phyloP scores from a whole-genome alignment of 1,140 invertebrate genomes.

The Psix sp. region DNA sequence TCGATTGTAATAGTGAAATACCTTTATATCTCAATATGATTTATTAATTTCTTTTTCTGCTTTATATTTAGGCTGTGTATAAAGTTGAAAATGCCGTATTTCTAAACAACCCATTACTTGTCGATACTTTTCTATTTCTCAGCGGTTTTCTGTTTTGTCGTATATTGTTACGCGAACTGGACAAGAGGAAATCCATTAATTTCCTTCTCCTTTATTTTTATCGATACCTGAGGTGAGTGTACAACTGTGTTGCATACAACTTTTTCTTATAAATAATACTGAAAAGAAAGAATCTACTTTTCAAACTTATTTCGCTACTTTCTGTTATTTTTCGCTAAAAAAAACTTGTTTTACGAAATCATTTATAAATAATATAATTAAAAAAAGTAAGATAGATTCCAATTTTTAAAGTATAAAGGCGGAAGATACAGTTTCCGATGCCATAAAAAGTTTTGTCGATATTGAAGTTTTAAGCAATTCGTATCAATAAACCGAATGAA shows the following conservation, averaged over 20 bases:
- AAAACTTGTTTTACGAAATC: too few relatives aligned
- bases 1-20: too few relatives aligned
- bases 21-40: background rate
- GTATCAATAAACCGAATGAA: too few relatives aligned
- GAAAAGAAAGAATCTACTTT: slow-evolving; percentile 19
- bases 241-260: slow-evolving; percentile 37
- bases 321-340: background rate
- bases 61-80: slow-evolving; percentile 61
- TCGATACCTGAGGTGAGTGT: slow-evolving; percentile 80
- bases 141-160: slow-evolving; percentile 83
- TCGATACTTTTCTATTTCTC: slow-evolving; percentile 84
- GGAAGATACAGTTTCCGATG: too few relatives aligned
- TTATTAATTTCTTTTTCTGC: slow-evolving; percentile 11
- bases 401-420: too few relatives aligned
- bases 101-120: slow-evolving; percentile 80
- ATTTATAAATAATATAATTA: too few relatives aligned
- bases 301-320: slow-evolving; percentile 1
- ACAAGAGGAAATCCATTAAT: slow-evolving; percentile 82
- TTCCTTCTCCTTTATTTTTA: slow-evolving; percentile 80
- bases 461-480: too few relatives aligned
- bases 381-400: too few relatives aligned
- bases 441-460: too few relatives aligned
- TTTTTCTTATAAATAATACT: slow-evolving; percentile 39
- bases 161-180: slow-evolving; percentile 81
- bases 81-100: slow-evolving; percentile 77